phyloP scores from a whole-genome alignment of 2,113 vertebrate species.

The Spea multiplicata region DNA sequence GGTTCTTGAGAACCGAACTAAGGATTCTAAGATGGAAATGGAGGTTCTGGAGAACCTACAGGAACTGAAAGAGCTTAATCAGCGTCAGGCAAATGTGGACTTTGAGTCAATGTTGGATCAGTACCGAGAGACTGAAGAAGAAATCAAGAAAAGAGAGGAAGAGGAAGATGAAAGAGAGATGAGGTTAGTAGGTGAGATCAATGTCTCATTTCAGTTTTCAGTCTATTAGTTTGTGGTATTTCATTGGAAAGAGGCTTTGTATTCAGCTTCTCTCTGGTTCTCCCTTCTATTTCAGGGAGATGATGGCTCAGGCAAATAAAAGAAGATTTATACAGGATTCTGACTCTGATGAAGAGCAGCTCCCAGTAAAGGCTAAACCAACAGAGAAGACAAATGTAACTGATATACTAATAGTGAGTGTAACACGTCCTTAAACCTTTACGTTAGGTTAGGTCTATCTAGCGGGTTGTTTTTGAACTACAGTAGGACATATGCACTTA shows the following conservation, averaged over 20 bases:
- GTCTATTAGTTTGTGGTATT: background rate
- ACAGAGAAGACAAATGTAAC: constrained; percentile 63
- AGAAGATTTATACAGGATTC: constrained; percentile 78
- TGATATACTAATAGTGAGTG: constrained; percentile 73
- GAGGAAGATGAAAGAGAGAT: constrained; percentile 87
- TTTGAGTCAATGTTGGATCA: constrained; percentile 82
- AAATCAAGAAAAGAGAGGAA: constrained; percentile 67
- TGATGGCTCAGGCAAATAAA: constrained; percentile 76
- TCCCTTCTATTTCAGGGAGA: constrained; percentile 63
- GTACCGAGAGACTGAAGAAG: constrained; percentile 76
- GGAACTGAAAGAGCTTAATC: constrained; percentile 95
- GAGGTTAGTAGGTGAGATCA: constrained; percentile 65
- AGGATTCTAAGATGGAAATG: constrained; percentile 97
- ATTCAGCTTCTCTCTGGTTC: background rate
- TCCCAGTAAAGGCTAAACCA: accelerated
- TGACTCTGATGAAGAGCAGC: constrained; percentile 69
- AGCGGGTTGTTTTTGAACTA: no score
- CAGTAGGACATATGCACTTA: no score
- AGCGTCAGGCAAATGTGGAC: constrained; percentile 90
- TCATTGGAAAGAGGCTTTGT: background rate
- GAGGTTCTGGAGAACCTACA: constrained; percentile 95
- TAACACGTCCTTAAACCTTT: background rate
- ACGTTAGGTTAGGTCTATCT: no score
- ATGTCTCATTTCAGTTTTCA: no score
- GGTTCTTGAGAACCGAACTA: constrained; percentile 94